Conservation (phyloP, 2,113 vertebrate species). For the Phocoena phocoena region DNA sequence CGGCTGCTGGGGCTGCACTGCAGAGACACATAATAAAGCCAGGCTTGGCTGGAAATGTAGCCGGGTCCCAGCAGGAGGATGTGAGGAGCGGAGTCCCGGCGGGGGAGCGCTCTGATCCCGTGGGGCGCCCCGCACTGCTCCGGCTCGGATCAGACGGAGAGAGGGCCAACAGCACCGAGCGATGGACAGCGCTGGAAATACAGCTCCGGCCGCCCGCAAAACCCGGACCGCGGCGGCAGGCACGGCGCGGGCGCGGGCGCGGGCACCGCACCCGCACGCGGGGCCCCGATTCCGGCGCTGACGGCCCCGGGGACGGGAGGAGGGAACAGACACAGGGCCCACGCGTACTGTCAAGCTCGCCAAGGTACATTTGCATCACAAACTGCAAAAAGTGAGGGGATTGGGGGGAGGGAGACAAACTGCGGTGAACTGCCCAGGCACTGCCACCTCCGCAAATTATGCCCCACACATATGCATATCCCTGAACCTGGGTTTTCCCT, state of each 20-base stretch:
- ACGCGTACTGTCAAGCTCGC: slow-evolving; percentile 7
- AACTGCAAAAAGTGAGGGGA: slow-evolving; percentile 35
- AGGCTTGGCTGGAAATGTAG: slow-evolving; percentile 99
- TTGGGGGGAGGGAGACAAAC: background rate
- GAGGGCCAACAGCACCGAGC: slow-evolving; percentile 96
- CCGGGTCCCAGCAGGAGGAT: slow-evolving; percentile 99
- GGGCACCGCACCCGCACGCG: slow-evolving; percentile 62
- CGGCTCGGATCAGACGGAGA: slow-evolving; percentile 92
- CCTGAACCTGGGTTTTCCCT: background rate
- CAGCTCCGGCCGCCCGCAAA: slow-evolving; percentile 86
- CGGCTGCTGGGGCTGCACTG: slow-evolving; percentile 99
- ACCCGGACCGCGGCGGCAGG: slow-evolving; percentile 81
- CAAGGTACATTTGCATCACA: background rate
- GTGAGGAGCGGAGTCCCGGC: slow-evolving; percentile 99
- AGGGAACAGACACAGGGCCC: slow-evolving; percentile 20
- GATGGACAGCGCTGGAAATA: slow-evolving; percentile 92
- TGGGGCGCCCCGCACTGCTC: slow-evolving; percentile 99
- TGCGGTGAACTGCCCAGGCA: background rate
- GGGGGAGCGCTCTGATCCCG: slow-evolving; percentile 99
- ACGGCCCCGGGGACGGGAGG: background rate
- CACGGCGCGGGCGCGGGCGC: slow-evolving; percentile 64
- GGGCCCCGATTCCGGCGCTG: slow-evolving; percentile 27
- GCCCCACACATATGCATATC: background rate
- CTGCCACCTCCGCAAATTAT: background rate
- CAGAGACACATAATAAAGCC: slow-evolving; percentile 99